A percentile compares a stretch with the other conserved stretches of the same genome.
phyloP scores from a whole-genome alignment of 2,113 vertebrate genomes.

The Phalacrocorax pelagicus region DNA sequence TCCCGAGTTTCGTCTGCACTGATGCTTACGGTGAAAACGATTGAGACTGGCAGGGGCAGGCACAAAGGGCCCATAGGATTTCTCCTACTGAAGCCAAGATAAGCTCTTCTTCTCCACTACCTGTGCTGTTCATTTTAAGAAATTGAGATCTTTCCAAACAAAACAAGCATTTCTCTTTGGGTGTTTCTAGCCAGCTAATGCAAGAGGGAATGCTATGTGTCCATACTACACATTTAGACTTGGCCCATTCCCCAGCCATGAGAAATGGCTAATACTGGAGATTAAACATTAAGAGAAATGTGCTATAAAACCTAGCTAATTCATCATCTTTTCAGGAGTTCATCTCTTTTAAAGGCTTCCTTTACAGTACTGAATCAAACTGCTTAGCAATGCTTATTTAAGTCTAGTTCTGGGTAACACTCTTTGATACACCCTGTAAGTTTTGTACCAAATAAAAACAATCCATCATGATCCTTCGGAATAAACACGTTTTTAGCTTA shows the following conservation, averaged over 20 bases:
- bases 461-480: neutral
- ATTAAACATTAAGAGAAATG: slow-evolving; percentile 33
- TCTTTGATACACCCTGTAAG: neutral
- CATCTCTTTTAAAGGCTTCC: neutral
- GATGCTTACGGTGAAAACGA: neutral
- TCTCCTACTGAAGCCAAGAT: neutral
- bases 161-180: neutral
- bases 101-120: neutral
- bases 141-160: neutral
- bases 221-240: neutral
- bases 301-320: neutral
- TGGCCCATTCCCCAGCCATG: neutral
- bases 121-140: neutral
- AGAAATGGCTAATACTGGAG: neutral
- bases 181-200: neutral
- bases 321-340: neutral
- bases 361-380: neutral
- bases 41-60: neutral
- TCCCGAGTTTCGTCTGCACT: neutral
- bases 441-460: neutral
- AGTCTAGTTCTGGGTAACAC: neutral
- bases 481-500: neutral
- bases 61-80: neutral
- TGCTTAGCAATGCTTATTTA: neutral
- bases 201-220: neutral